These are phyloP conservation scores for Semnopithecus entellus DNA, from an alignment of 2,113 vertebrate species.

Conservation along the genomic window DNA sequence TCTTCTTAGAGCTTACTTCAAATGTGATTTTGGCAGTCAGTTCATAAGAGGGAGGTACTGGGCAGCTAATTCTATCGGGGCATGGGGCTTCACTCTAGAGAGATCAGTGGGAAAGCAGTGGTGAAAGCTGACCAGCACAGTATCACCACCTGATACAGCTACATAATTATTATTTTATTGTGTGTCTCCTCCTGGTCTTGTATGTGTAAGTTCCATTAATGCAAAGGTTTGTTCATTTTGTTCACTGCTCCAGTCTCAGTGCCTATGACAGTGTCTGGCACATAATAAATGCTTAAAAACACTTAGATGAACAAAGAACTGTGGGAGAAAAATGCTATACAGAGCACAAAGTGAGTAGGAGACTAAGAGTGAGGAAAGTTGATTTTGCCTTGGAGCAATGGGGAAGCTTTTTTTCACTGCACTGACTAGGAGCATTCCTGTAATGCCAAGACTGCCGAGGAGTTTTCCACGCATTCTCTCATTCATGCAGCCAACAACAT, in stretches of 20 bases:
- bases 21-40: neutral
- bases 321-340: neutral
- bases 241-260: neutral
- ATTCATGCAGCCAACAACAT: neutral
- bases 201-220: neutral
- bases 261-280: neutral
- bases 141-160: too few species aligned
- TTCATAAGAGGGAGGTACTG: neutral
- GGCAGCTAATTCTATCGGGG: neutral
- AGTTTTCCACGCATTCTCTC: neutral
- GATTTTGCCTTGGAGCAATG: neutral
- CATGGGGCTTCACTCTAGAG: neutral
- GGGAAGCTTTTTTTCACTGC: neutral
- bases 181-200: neutral
- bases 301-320: neutral
- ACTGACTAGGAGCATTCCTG: neutral
- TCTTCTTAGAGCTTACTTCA: neutral
- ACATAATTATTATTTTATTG: neutral
- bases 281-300: neutral
- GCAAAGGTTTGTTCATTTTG: neutral
- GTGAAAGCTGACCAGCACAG: neutral
- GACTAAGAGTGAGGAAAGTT: neutral
- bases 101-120: too few species aligned
- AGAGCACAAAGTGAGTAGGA: neutral
- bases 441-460: neutral